phyloP scores from a whole-genome alignment of 2,797 vertebrate species.

The Gadopsis bispinosus region DNA sequence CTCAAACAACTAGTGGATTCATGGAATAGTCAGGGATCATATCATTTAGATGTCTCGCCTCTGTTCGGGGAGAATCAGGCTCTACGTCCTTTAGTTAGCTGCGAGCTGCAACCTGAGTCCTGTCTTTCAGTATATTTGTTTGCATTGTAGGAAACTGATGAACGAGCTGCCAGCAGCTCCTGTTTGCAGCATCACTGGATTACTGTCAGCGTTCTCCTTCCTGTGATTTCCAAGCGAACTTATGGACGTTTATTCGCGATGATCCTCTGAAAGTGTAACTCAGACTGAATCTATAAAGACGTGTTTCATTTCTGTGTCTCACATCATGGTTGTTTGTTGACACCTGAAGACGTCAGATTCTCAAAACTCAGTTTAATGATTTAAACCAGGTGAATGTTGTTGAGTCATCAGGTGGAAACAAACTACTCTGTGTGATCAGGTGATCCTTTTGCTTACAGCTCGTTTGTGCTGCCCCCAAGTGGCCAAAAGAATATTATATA shows the following conservation, averaged over 20 bases:
- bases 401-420: not conserved
- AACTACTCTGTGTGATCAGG: not conserved
- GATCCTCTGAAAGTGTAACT: no score
- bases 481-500: not conserved
- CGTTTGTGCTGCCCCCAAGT: slow-evolving; percentile 3
- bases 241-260: not conserved
- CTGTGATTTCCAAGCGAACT: no score
- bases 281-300: no score
- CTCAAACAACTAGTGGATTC: no score
- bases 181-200: not conserved
- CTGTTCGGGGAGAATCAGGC: not conserved
- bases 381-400: not conserved
- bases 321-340: not conserved
- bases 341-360: not conserved
- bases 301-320: not conserved
- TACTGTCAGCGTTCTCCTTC: no score
- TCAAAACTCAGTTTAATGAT: not conserved
- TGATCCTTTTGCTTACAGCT: not conserved
- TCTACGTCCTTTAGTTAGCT: no score
- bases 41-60: no score
- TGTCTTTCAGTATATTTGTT: not conserved
- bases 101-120: not conserved
- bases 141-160: not conserved
- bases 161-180: not conserved
- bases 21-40: not conserved